These are phyloP conservation scores for Trilocha varians DNA, from an alignment of 2,888 invertebrate genomes.

Conservation along the genomic window DNA sequence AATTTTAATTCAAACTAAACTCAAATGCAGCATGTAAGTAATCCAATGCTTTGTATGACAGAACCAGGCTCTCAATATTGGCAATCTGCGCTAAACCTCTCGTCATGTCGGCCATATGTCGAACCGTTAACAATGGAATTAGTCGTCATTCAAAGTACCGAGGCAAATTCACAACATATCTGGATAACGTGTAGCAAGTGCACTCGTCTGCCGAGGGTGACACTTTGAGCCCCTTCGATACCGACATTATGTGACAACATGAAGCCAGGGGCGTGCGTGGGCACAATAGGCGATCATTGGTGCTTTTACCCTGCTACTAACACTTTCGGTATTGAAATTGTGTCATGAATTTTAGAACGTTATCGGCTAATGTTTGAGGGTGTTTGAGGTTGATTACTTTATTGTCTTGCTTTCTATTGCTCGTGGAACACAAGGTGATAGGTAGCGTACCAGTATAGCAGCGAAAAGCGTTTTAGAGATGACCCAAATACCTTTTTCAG, in stretches of 20 bases:
- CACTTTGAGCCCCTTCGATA: constrained; percentile 65
- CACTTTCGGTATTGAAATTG: constrained; percentile 11
- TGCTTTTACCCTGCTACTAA: constrained; percentile 39
- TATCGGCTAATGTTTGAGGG: not conserved
- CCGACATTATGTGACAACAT: constrained; percentile 68
- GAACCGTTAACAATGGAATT: constrained; percentile 65
- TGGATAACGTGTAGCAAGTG: constrained; percentile 64
- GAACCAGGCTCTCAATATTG: constrained; percentile 27
- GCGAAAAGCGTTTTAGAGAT: too few relatives aligned
- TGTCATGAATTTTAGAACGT: constrained; percentile 5
- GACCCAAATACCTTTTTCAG: too few relatives aligned
- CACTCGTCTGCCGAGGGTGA: constrained; percentile 60
- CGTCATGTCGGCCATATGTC: constrained; percentile 64
- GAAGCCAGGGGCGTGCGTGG: constrained; percentile 39
- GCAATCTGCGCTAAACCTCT: constrained; percentile 39
- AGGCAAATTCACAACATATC: constrained; percentile 57
- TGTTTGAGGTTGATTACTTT: not conserved
- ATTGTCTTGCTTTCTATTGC: not conserved
- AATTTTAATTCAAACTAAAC: not conserved
- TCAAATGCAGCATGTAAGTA: constrained; percentile 12
- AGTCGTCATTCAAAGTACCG: constrained; percentile 67
- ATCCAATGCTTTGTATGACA: constrained; percentile 12
- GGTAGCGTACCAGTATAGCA: too few relatives aligned
- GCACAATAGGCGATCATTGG: constrained; percentile 60
- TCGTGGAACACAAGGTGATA: too few relatives aligned